Evolutionary conservation across 2,113 vertebrate species (phyloP).

Genomic region (Mastomys natalensis): DNA sequence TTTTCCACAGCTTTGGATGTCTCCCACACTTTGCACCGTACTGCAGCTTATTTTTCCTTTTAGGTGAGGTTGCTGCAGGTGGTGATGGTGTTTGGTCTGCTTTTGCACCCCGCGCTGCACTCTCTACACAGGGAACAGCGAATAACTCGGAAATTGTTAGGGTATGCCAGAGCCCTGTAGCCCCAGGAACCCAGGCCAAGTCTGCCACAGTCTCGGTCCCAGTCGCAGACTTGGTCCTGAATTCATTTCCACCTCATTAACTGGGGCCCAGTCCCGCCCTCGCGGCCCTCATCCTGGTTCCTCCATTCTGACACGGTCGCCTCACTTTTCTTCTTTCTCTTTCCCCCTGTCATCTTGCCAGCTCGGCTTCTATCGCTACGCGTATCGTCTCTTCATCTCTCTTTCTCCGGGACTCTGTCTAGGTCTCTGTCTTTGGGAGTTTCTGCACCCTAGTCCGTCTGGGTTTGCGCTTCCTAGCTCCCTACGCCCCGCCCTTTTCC

Average conservation of each 20-base stretch:
- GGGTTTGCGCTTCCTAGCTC: constrained; percentile 39
- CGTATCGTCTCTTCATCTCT: constrained; percentile 31
- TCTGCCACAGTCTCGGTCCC: background rate
- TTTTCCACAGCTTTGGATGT: background rate
- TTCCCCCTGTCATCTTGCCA: constrained; percentile 56
- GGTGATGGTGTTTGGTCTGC: background rate
- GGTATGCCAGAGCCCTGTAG: background rate
- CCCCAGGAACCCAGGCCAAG: background rate
- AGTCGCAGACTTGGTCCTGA: background rate
- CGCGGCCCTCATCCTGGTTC: background rate
- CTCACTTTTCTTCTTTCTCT: constrained; percentile 55
- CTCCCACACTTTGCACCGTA: background rate
- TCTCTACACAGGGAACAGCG: background rate
- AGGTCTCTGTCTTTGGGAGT: constrained; percentile 48
- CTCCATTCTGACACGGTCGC: background rate
- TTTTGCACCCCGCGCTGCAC: background rate
- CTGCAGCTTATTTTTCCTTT: background rate
- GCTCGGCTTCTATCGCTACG: constrained; percentile 35
- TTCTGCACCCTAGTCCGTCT: constrained; percentile 28
- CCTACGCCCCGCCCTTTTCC: constrained; percentile 53
- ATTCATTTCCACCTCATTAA: constrained; percentile 68
- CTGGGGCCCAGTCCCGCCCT: constrained; percentile 42
- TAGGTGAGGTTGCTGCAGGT: background rate
- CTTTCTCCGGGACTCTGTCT: constrained; percentile 38
- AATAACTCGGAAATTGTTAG: background rate